Conservation (phyloP, 2,888 invertebrate species). For the Meiosimyza platycephala region DNA sequence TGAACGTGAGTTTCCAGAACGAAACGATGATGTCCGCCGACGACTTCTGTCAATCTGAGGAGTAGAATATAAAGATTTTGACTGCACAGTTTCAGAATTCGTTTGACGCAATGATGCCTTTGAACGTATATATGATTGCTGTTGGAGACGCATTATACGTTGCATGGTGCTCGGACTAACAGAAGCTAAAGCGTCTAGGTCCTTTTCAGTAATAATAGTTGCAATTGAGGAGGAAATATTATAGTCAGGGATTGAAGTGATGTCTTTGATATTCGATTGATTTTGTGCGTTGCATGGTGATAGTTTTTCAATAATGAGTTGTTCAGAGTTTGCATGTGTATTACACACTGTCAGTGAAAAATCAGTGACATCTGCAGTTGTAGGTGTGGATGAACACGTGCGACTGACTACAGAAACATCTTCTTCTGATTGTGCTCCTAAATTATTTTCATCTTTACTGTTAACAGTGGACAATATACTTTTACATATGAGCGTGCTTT, state of each 20-base stretch:
- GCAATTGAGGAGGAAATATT: slow-evolving; percentile 60
- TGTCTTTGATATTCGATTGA: slow-evolving; percentile 22
- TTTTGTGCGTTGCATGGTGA: slow-evolving; percentile 26
- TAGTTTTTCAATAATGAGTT: slow-evolving; percentile 22
- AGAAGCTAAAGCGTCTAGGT: slow-evolving; percentile 53
- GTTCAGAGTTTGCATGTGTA: slow-evolving; percentile 20
- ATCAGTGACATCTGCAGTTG: slow-evolving; percentile 63
- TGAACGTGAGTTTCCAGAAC: slow-evolving; percentile 55
- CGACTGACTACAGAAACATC: slow-evolving; percentile 46
- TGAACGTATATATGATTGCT: neutral
- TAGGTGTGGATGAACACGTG: slow-evolving; percentile 61
- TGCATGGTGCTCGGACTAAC: slow-evolving; percentile 38
- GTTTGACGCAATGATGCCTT: slow-evolving; percentile 4
- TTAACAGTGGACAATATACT: too few relatives aligned
- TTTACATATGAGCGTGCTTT: neutral
- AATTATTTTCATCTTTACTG: too few relatives aligned
- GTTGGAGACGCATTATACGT: slow-evolving; percentile 24
- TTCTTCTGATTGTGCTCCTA: slow-evolving; percentile 45
- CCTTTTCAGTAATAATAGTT: slow-evolving; percentile 62
- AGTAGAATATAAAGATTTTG: slow-evolving; percentile 1
- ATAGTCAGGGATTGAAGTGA: slow-evolving; percentile 47
- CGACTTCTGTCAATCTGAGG: slow-evolving; percentile 45
- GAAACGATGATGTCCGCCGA: slow-evolving; percentile 57
- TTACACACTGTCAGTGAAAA: slow-evolving; percentile 47
- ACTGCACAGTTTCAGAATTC: neutral